Conservation (phyloP, 2,797 vertebrate genomes). For the Halcyon badia region DNA sequence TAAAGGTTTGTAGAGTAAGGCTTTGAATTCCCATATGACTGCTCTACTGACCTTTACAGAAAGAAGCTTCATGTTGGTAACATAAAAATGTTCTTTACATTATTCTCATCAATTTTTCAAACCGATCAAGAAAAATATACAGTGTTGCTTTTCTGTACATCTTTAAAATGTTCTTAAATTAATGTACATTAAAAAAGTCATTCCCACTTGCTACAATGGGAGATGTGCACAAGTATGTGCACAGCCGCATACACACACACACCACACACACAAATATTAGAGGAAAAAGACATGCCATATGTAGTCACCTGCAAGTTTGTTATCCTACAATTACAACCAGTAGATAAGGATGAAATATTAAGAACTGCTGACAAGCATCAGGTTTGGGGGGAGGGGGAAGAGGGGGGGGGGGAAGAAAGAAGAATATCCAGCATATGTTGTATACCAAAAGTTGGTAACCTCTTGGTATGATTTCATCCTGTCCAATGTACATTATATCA, state of each 20-base stretch:
- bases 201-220: slow-evolving; percentile 38
- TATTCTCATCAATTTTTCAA: slow-evolving; percentile 57
- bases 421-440: not conserved
- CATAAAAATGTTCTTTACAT: slow-evolving; percentile 48
- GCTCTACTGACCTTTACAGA: slow-evolving; percentile 21
- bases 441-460: not conserved
- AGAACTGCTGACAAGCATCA: slow-evolving; percentile 9
- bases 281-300: slow-evolving; percentile 27
- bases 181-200: slow-evolving; percentile 56
- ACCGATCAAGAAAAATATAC: slow-evolving; percentile 72
- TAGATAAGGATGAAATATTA: slow-evolving; percentile 38
- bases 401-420: no score
- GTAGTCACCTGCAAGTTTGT: slow-evolving; percentile 5
- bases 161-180: slow-evolving; percentile 69
- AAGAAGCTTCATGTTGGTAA: slow-evolving; percentile 46
- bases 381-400: not conserved
- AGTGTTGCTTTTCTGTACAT: slow-evolving; percentile 64
- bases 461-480: slow-evolving; percentile 24
- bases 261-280: not conserved
- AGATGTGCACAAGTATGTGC: slow-evolving; percentile 3
- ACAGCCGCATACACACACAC: slow-evolving; percentile 36
- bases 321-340: slow-evolving; percentile 6
- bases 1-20: slow-evolving; percentile 43
- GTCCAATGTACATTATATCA: slow-evolving; percentile 10
- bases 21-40: not conserved